These are phyloP conservation scores for Pipistrellus kuhlii DNA, from an alignment of 2,797 vertebrate genomes.

Conservation along the genomic window DNA sequence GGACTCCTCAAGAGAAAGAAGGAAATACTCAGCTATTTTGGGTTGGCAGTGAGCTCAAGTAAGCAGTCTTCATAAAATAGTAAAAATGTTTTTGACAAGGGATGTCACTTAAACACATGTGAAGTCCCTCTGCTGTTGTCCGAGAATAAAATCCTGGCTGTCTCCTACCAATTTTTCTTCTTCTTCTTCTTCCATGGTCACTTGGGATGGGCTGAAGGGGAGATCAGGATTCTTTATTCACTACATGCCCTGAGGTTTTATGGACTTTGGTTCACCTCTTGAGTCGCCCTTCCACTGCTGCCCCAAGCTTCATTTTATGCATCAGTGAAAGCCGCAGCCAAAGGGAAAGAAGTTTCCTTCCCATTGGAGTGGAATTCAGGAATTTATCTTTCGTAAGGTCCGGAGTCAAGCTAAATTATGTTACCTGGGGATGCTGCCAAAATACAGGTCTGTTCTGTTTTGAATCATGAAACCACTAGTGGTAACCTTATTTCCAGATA, in stretches of 20 bases:
- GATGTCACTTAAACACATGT: conserved; percentile 53
- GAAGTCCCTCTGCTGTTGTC: conserved; percentile 58
- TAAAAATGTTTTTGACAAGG: conserved; percentile 71
- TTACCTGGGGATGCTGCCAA: conserved; percentile 80
- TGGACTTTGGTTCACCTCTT: conserved; percentile 67
- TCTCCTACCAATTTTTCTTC: conserved; percentile 69
- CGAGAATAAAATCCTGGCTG: conserved; percentile 58
- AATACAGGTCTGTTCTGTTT: conserved; percentile 81
- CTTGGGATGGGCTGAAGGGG: conserved; percentile 38
- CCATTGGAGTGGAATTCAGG: conserved; percentile 71
- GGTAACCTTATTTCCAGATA: conserved; percentile 76
- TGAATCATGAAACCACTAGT: conserved; percentile 80
- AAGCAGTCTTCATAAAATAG: conserved; percentile 62
- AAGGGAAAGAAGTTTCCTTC: conserved; percentile 74
- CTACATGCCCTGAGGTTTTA: conserved; percentile 51
- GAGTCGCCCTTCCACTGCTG: background rate
- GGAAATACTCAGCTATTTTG: conserved; percentile 68
- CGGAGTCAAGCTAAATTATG: conserved; percentile 80
- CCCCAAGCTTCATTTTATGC: conserved; percentile 70
- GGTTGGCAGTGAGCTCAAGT: conserved; percentile 60
- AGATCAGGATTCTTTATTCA: conserved; percentile 32
- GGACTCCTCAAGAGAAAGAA: conserved; percentile 72
- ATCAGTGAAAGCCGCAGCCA: conserved; percentile 77
- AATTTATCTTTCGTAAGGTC: conserved; percentile 75
- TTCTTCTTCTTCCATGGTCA: conserved; percentile 58